Base-by-base conservation (phyloP, 2,113 vertebrate species). In the Platysteira castanea region DNA sequence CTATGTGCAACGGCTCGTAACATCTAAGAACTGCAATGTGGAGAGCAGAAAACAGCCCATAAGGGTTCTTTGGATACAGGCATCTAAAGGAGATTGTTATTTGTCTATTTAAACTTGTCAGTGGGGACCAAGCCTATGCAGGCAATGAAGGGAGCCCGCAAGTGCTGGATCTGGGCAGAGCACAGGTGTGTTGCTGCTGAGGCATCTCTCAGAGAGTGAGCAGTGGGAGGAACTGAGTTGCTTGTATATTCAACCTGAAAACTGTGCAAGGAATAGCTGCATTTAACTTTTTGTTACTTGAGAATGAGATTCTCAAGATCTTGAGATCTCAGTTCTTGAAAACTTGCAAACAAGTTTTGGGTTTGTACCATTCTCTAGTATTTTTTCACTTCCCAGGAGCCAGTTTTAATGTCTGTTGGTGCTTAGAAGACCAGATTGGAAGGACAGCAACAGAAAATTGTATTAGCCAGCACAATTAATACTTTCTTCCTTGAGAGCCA, bases 381-480 rank as follows among this genome's bases (percentile, higher is more conserved):
- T 90, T 84, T 97, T 96, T 96, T 97, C 76, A 63, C 87, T 97
- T 97, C 84, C 84, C 93, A 90, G 96, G 94, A 97, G 93, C 95
- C 95, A 94, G 92, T 96, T 97, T 97, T 94, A 93, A 95, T 97
- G 94, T 97, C 96, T 88, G 80, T 75, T 75, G 76, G 57, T 95
- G 92, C 87, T 97, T 94, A 84, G 94, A 97, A 92, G 94, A 96
- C 94, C 97, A 97, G 91, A 96, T 84, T 95, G 97, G 96, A 87
- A 93, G 68, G 79, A 88, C 37, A 94, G 69, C 64, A 71, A 90
- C 64, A 84, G 63, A 69, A 90, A 74, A 35, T 92, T 88, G 97
- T 96, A 95, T 94, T 97, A 97, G 97, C 95, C 94, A 96, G 87
- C 76, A 95, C 97, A 96, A 97, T 97, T 97, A 96, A 97, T 97